These are phyloP conservation scores for Chelonus formosanus DNA, from an alignment of 2,888 invertebrate genomes.

Conservation along the genomic window DNA sequence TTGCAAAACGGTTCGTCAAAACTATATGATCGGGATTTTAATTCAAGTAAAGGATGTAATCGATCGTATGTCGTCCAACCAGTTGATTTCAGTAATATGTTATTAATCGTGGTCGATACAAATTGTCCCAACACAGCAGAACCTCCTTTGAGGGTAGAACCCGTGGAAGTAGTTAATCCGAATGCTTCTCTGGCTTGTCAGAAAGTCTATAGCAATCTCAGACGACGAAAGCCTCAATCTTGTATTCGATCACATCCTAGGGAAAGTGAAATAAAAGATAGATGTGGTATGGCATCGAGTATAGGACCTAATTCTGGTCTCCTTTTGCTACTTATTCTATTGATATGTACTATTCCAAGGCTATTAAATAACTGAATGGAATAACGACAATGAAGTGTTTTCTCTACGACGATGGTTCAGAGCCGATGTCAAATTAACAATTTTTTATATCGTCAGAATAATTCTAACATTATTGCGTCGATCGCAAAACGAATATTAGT, in stretches of 20 bases:
- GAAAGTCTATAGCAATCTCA: conserved; percentile 68
- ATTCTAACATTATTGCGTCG: neutral
- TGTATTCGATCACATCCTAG: conserved; percentile 81
- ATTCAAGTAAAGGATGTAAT: conserved; percentile 44
- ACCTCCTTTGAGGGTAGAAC: conserved; percentile 63
- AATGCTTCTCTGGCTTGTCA: conserved; percentile 73
- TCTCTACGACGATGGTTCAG: conserved; percentile 30
- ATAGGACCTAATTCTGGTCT: conserved; percentile 44
- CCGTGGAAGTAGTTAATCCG: conserved; percentile 63
- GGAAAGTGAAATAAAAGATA: conserved; percentile 69
- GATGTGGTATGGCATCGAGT: conserved; percentile 54
- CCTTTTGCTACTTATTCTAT: conserved; percentile 31
- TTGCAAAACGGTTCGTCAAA: conserved; percentile 53
- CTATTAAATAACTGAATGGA: conserved; percentile 32
- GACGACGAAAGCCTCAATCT: conserved; percentile 75
- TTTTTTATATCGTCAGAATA: conserved; percentile 25
- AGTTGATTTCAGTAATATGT: conserved; percentile 80
- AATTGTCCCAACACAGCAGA: conserved; percentile 69
- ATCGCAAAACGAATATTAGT: conserved; percentile 4
- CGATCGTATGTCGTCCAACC: conserved; percentile 78
- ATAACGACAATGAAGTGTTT: neutral
- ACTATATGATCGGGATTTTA: conserved; percentile 51
- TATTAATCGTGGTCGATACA: conserved; percentile 78
- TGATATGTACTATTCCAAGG: conserved; percentile 25
- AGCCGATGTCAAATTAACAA: conserved; percentile 41